Percentiles rank a stretch among this genome's conserved stretches.
phyloP scores from a whole-genome alignment of 2,888 invertebrate species.

The Anorthoa munda region DNA sequence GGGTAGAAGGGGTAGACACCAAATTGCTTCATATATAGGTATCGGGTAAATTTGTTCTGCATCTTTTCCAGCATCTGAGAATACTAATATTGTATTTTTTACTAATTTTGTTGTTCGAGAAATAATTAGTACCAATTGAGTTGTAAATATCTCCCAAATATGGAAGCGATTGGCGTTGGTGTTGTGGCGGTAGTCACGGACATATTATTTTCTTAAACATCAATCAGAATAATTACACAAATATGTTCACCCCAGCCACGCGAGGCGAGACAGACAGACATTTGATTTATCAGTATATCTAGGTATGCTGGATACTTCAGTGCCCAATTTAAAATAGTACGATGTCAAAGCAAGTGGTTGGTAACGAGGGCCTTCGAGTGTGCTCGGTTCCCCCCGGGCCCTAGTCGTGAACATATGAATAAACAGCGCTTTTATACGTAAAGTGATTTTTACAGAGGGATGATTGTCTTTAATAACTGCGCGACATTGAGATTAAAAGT shows the following conservation, averaged over 20 bases:
- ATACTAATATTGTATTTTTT: too few relatives aligned
- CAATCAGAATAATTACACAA: conserved; percentile 66
- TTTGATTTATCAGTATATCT: conserved; percentile 42
- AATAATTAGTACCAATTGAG: too few relatives aligned
- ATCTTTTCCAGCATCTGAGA: too few relatives aligned
- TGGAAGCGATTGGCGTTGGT: too few relatives aligned
- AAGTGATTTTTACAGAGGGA: conserved; percentile 20
- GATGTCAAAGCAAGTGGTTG: conserved; percentile 65
- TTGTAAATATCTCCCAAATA: too few relatives aligned
- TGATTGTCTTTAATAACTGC: conserved; percentile 31
- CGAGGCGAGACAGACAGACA: conserved; percentile 16
- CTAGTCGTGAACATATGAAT: conserved; percentile 58
- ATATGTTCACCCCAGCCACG: conserved; percentile 61
- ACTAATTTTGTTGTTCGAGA: too few relatives aligned
- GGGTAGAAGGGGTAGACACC: too few relatives aligned
- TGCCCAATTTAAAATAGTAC: conserved; percentile 57
- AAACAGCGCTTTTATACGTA: conserved; percentile 57
- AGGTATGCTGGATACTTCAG: conserved; percentile 46
- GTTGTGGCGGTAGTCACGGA: too few relatives aligned
- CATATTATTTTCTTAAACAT: conserved; percentile 57
- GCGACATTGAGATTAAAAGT: background rate
- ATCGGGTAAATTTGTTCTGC: too few relatives aligned
- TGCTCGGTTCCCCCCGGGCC: conserved; percentile 49
- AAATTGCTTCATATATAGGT: too few relatives aligned
- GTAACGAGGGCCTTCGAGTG: conserved; percentile 61